Percentiles rank a stretch among this genome's conserved stretches.
phyloP scores from a whole-genome alignment of 2,888 invertebrate genomes.

The Xestia sexstrigata region DNA sequence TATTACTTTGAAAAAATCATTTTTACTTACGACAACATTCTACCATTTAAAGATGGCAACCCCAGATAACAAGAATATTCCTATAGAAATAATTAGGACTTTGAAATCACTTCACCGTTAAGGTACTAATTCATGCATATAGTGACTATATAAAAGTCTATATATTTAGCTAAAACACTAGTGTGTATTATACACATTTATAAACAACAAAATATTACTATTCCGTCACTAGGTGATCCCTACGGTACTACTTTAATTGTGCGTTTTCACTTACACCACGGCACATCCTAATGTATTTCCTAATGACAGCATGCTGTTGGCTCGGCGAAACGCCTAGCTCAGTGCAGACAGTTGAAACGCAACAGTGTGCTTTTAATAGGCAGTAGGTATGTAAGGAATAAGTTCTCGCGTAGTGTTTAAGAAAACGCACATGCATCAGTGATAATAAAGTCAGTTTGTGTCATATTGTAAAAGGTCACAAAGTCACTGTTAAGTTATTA shows the following conservation, averaged over 20 bases:
- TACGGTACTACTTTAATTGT: constrained; percentile 67
- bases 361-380: not conserved
- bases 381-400: not conserved
- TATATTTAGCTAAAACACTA: constrained; percentile 71
- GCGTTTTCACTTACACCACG: not conserved
- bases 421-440: constrained; percentile 27
- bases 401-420: not conserved
- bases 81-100: constrained; percentile 43
- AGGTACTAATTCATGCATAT: constrained; percentile 67
- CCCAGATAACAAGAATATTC: constrained; percentile 32
- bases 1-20: not conserved
- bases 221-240: constrained; percentile 73
- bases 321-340: not conserved
- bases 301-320: not conserved
- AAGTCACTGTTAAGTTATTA: not conserved
- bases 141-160: constrained; percentile 75
- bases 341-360: not conserved
- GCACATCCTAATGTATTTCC: not conserved
- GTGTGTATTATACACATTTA: constrained; percentile 73
- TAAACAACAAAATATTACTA: constrained; percentile 72
- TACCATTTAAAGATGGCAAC: constrained; percentile 31
- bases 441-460: constrained; percentile 25
- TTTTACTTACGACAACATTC: constrained; percentile 27
- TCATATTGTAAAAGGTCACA: constrained; percentile 37
- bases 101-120: constrained; percentile 52